phyloP scores from a whole-genome alignment of 2,888 invertebrate species.

The Adelphocoris suturalis region DNA sequence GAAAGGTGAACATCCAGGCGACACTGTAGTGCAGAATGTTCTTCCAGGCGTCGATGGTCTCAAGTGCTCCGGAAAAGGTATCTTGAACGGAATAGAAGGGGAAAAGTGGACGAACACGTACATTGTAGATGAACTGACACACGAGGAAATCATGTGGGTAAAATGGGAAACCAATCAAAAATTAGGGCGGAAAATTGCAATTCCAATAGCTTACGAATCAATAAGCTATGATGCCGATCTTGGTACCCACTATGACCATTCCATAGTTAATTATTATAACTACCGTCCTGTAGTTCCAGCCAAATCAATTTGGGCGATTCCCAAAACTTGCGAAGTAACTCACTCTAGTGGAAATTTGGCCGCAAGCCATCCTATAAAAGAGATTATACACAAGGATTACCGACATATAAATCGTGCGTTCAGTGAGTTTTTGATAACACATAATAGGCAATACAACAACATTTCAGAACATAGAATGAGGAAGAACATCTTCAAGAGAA shows the following conservation, averaged over 20 bases:
- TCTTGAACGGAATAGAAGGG: conserved; percentile 85
- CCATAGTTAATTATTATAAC: conserved; percentile 87
- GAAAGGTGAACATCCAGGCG: conserved; percentile 84
- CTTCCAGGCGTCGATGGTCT: conserved; percentile 90
- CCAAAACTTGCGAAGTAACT: background rate
- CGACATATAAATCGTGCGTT: conserved; percentile 88
- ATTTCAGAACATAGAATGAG: background rate
- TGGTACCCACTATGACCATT: conserved; percentile 98
- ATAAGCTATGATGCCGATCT: conserved; percentile 93
- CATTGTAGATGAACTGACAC: conserved; percentile 87
- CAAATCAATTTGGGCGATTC: background rate
- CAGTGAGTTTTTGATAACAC: conserved; percentile 85
- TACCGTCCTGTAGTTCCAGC: background rate
- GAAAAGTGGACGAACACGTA: conserved; percentile 89
- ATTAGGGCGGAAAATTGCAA: conserved; percentile 79
- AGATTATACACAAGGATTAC: conserved; percentile 88
- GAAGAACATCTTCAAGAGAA: conserved; percentile 29
- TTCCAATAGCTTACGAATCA: conserved; percentile 94
- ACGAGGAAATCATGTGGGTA: conserved; percentile 94
- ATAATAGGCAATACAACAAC: conserved; percentile 84
- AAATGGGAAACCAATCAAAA: conserved; percentile 80
- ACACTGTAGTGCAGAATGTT: conserved; percentile 82
- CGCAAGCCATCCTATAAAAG: conserved; percentile 94
- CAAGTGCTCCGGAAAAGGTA: conserved; percentile 83
- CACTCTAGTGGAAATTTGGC: background rate